Evolutionary conservation across 1,140 invertebrate genomes (phyloP), one percentile per base, ranked within the genome.

Genomic region (Araneus ventricosus): DNA sequence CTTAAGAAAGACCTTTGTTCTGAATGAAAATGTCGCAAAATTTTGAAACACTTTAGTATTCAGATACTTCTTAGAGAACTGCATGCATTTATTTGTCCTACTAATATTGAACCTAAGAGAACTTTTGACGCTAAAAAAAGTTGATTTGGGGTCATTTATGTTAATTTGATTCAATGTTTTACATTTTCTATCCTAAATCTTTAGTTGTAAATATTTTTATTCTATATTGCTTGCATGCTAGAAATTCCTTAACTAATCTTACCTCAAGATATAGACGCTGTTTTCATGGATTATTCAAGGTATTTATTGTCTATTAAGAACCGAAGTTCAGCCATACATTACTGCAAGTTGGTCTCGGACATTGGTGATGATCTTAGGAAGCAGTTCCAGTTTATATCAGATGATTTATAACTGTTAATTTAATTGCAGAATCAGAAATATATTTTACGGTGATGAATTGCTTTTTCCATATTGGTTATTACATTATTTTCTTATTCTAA

Each of bases 211-310:
- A 34, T 57, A 27, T 63, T 1, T 87, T 79, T 39, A 57, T 93
- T 80, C 17, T 80, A 41, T 22, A 37, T 22, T 80, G 34, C 3
- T 0, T 24, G 20, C 1, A 14, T 52, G 10, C 8, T n/a, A n/a
- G 0, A 4, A 63, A 24, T 37, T 59, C n/a, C 88, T 90, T 90
- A 70, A 93, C 67, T 84, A n/a, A 30, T 52, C 39, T 61, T 63
- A 92, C 90, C 57, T 57, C 27, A 63, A 82, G 91, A 85, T 30
- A 92, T 94, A 20, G 93, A 94, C 61, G 52, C 89, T 2, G 85
- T 94, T 37, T 90, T 92, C 34, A 94, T 94, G 67, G 93, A 94
- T 37, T 94, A 94, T 61, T 94, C 93, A 22, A 75, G 59, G 27
- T 94, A 94, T 45, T 63, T 94, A 30, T 30, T 93, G 30, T 87